These are phyloP conservation scores for Leistus spinibarbis DNA, from an alignment of 2,888 invertebrate species.

Conservation along the genomic window DNA sequence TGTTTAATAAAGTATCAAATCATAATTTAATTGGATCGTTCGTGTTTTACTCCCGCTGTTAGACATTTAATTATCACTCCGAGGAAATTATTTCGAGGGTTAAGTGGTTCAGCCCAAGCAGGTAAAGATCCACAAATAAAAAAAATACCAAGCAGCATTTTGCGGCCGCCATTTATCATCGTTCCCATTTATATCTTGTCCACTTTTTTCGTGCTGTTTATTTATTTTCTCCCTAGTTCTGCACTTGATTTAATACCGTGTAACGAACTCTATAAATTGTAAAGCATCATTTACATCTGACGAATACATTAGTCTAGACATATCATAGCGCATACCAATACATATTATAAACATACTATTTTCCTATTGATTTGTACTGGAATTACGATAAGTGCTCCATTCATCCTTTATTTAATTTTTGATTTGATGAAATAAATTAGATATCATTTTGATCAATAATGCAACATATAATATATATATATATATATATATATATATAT, in stretches of 20 bases:
- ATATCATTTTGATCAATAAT: too few relatives aligned
- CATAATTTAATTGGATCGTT: constrained; percentile 9
- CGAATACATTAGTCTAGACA: not conserved
- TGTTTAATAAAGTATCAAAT: not conserved
- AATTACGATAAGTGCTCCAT: not conserved
- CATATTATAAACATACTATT: not conserved
- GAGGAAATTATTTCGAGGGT: constrained; percentile 9
- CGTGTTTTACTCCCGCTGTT: constrained; percentile 5
- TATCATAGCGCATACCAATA: not conserved
- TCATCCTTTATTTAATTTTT: not conserved
- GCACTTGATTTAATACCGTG: not conserved
- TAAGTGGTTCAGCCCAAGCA: not conserved
- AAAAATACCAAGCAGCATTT: not conserved
- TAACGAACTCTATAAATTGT: not conserved
- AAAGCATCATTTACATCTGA: not conserved
- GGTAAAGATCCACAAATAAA: not conserved
- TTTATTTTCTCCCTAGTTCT: not conserved
- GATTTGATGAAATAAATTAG: not conserved
- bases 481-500: too few relatives aligned
- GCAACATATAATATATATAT: too few relatives aligned
- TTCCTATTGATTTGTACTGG: not conserved
- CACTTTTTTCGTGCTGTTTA: not conserved
- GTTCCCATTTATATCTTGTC: not conserved
- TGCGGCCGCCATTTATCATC: not conserved
- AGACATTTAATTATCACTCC: constrained; percentile 8